Base-by-base conservation (phyloP, 2,888 invertebrate genomes). In the Proisotoma minuta region DNA sequence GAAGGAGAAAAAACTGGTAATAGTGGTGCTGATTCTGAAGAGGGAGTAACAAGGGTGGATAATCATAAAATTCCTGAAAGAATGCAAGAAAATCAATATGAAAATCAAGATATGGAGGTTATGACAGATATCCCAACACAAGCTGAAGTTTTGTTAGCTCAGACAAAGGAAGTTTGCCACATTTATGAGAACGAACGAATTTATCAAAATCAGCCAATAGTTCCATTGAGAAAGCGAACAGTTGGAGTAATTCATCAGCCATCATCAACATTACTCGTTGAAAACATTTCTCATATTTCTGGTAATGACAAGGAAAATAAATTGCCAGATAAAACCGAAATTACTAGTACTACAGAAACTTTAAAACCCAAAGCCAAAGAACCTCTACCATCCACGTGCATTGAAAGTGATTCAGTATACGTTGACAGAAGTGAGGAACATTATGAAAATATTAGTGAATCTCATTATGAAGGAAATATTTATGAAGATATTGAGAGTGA, bases 401-500 rank as follows among this genome's bases (percentile, higher is more conserved):
- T 43, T 43, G 43, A 43, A 5, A n/a, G 5, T 20, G 18, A 43
- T 20, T 15, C 43, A 18, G 43, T n/a, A 12, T 43, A 43, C 43
- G 24, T 12, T n/a, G 43, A 43, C 18, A 34, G 8, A 34, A 39
- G 57, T 3, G 56, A 39, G 20, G 66, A 66, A 26, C 65, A 69
- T 51, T 73, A 73, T 29, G 71, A 73, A 59, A 70, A 73, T 48
- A 54, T 71, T 12, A 68, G 68, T 61, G 68, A 68, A 18, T 39
- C 60, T 40, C 69, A 70, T 23, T 63, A 63, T 27, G 69, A 65
- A 51, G 64, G 62, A n/a, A 69, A 72, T 56, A 69, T 72, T 58
- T 71, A 72, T 34, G 73, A 73, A 62, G 73, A 73, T 47, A 71
- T 71, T 51, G 34, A 49, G 29, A 18, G 8, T 15, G 63, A 62